phyloP scores from a whole-genome alignment of 2,797 vertebrate species.

The Peromyscus aztecus region DNA sequence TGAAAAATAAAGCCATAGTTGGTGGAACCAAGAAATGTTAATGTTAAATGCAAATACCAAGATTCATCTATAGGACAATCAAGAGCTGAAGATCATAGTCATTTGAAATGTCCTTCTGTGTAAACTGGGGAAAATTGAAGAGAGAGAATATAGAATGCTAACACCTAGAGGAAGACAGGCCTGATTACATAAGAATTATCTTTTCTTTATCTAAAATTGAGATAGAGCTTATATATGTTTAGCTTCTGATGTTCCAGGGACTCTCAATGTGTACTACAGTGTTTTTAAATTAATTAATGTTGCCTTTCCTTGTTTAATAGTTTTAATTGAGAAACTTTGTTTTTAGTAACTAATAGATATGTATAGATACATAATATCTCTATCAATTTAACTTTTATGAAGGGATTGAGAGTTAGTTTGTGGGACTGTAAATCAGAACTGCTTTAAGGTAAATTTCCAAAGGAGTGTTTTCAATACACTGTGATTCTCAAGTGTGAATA shows the following conservation, averaged over 20 bases:
- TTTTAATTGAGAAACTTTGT: conserved; percentile 39
- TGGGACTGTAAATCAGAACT: conserved; percentile 40
- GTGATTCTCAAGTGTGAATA: conserved; percentile 2
- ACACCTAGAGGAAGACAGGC: background rate
- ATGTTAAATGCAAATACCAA: conserved; percentile 54
- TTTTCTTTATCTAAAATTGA: conserved; percentile 30
- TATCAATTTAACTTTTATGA: conserved; percentile 15
- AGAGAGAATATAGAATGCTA: conserved; percentile 48
- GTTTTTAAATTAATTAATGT: conserved; percentile 50
- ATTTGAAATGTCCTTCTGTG: conserved; percentile 35
- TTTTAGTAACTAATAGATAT: conserved; percentile 39
- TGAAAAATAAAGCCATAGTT: conserved; percentile 62
- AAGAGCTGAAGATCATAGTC: conserved; percentile 48
- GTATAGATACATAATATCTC: background rate
- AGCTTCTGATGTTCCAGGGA: conserved; percentile 25
- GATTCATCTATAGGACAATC: conserved; percentile 30
- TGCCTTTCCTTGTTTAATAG: conserved; percentile 52
- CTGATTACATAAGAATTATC: conserved; percentile 48
- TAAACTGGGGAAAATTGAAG: conserved; percentile 36
- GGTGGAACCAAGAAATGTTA: conserved; percentile 33
- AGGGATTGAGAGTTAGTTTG: conserved; percentile 23
- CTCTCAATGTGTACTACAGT: conserved; percentile 15
- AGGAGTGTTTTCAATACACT: background rate
- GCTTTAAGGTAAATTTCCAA: conserved; percentile 63
- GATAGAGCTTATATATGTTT: background rate